Conservation (phyloP, 2,888 invertebrate species). For the Thumatha senex region DNA sequence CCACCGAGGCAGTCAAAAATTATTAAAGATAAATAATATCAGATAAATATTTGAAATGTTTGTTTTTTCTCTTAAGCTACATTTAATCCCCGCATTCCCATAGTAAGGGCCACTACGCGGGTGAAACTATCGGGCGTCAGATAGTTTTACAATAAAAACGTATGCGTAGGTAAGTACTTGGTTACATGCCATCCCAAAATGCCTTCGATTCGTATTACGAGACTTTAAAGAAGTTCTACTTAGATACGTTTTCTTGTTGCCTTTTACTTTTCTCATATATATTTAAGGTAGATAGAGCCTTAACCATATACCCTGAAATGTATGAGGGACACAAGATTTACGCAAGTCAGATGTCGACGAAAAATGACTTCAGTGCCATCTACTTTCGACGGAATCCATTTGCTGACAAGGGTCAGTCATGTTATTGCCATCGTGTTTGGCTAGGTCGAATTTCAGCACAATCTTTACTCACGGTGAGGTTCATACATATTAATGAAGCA, state of each 20-base stretch:
- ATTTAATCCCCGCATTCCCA: too few relatives aligned
- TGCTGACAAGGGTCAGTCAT: conserved; percentile 70
- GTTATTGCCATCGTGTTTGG: conserved; percentile 53
- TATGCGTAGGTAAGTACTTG: too few relatives aligned
- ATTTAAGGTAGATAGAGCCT: conserved; percentile 54
- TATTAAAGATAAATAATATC: too few relatives aligned
- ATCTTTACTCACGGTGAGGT: conserved; percentile 47
- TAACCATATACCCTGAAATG: conserved; percentile 53
- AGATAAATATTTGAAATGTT: too few relatives aligned
- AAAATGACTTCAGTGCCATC: conserved; percentile 62
- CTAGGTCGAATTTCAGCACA: conserved; percentile 50
- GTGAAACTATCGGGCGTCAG: too few relatives aligned
- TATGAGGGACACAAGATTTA: conserved; percentile 64
- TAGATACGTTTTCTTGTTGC: conserved; percentile 36
- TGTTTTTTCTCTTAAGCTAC: too few relatives aligned
- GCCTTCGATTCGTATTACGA: too few relatives aligned
- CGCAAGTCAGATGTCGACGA: conserved; percentile 52
- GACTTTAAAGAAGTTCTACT: neutral
- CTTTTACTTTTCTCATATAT: conserved; percentile 55
- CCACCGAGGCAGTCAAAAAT: too few relatives aligned
- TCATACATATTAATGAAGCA: conserved; percentile 65
- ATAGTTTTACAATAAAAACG: too few relatives aligned
- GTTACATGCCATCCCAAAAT: too few relatives aligned
- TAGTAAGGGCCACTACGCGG: too few relatives aligned
- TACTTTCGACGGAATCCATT: conserved; percentile 57